These are phyloP conservation scores for Steatornis caripensis DNA, from an alignment of 2,113 vertebrate species.

Conservation along the genomic window DNA sequence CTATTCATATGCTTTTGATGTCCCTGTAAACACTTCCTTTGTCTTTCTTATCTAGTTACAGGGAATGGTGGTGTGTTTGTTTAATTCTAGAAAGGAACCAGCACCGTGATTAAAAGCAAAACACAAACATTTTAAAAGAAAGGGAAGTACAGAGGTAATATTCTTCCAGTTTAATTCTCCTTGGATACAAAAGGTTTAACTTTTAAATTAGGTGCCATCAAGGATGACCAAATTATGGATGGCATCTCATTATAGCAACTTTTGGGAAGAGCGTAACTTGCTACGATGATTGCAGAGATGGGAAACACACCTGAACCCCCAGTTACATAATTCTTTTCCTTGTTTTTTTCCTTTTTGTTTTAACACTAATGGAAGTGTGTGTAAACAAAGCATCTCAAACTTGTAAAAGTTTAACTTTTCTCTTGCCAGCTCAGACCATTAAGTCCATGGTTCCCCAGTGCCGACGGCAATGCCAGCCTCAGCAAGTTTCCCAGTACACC, in stretches of 20 bases:
- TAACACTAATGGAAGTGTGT: not conserved
- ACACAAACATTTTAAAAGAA: not conserved
- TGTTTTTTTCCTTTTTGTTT: not conserved
- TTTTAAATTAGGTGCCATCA: not conserved
- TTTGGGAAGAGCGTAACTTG: not conserved
- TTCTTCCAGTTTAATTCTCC: not conserved
- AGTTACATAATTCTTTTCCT: not conserved
- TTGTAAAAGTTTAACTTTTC: not conserved
- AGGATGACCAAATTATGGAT: not conserved
- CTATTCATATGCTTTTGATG: not conserved
- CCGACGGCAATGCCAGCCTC: not conserved
- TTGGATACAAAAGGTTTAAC: not conserved
- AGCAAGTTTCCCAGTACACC: not conserved
- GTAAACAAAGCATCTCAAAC: not conserved
- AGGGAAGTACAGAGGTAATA: not conserved
- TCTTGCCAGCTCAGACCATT: not conserved
- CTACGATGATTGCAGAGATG: not conserved
- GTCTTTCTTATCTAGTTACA: not conserved
- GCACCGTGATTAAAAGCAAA: not conserved
- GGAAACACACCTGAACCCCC: not conserved
- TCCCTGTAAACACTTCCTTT: not conserved
- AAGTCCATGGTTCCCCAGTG: rapidly evolving
- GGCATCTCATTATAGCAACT: not conserved
- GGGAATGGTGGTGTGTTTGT: not conserved
- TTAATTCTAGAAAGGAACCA: not conserved